These are phyloP conservation scores for Hemicentrotus pulcherrimus DNA, from an alignment of 35 echinoderm and acorn worm genomes.

Conservation along the genomic window DNA sequence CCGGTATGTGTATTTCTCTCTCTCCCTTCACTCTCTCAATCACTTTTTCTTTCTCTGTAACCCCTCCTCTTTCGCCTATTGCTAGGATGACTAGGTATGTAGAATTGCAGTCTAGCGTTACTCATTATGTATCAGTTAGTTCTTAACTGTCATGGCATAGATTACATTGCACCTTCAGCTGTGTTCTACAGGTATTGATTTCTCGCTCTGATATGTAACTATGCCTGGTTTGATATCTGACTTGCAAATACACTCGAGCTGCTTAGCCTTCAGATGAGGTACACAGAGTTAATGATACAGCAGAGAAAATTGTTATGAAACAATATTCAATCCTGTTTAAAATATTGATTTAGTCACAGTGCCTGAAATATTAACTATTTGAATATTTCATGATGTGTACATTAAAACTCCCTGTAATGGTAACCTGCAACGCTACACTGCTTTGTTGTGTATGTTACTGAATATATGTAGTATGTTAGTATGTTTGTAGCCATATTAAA, in stretches of 20 bases:
- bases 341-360: not conserved
- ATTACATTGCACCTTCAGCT: slow-evolving; percentile 1
- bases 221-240: not conserved
- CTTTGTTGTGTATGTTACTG: too few species aligned
- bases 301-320: not conserved
- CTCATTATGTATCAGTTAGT: not conserved
- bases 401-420: not conserved
- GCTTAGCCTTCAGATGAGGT: not conserved
- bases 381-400: not conserved
- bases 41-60: not conserved
- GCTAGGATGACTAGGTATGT: not conserved
- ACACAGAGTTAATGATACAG: not conserved
- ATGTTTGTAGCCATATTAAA: too few species aligned
- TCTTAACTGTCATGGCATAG: not conserved
- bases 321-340: not conserved
- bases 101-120: not conserved
- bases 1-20: too few species aligned
- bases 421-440: too few species aligned
- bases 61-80: not conserved
- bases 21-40: too few species aligned
- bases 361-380: not conserved
- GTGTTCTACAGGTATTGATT: not conserved
- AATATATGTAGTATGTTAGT: too few species aligned
- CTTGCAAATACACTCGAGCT: not conserved
- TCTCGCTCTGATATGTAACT: not conserved